Conservation (phyloP, 1,140 invertebrate species). For the Pentalonia nigronervosa region DNA sequence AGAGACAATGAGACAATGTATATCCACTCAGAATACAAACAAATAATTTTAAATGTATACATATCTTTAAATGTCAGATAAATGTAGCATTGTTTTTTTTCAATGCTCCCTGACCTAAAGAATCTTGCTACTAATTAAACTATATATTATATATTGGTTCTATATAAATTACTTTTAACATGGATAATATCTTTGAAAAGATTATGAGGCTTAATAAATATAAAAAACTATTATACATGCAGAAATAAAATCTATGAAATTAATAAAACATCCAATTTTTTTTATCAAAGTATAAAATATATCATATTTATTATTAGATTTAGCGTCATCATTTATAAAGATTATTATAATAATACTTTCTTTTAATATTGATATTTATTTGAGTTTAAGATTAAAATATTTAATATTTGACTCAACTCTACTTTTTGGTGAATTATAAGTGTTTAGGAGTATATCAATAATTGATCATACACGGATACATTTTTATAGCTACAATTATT, state of each 20-base stretch:
- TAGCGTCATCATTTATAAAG: neutral
- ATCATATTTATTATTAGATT: neutral
- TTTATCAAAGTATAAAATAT: no score
- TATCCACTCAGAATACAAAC: no score
- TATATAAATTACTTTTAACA: neutral
- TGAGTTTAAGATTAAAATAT: neutral
- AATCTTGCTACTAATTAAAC: no score
- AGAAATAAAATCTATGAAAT: neutral
- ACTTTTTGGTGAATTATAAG: neutral
- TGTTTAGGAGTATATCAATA: no score
- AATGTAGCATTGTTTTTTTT: no score
- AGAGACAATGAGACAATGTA: no score
- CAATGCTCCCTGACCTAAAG: no score
- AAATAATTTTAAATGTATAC: no score
- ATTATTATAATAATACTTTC: neutral
- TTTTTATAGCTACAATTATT: no score
- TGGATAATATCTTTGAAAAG: neutral
- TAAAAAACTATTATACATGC: neutral
- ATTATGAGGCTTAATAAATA: neutral
- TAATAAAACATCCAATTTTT: no score
- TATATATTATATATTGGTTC: neutral
- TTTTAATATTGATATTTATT: neutral
- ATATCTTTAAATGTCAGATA: no score
- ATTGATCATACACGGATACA: no score
- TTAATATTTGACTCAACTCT: neutral